Conservation (phyloP, 2,113 vertebrate genomes). For the Erythrocebus patas region DNA sequence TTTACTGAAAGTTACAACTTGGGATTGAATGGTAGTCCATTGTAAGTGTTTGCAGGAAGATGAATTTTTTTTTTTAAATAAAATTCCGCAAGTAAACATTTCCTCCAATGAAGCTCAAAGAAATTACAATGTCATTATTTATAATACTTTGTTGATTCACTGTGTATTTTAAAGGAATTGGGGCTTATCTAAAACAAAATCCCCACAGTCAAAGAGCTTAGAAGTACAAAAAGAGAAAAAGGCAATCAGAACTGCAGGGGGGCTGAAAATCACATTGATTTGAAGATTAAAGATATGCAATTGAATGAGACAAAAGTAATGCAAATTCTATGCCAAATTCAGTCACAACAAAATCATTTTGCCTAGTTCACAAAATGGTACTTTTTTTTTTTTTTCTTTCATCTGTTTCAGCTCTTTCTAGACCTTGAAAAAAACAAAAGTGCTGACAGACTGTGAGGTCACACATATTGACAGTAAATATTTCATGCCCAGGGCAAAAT, state of each 20-base stretch:
- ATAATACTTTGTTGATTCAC: slow-evolving; percentile 1
- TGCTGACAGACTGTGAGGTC: neutral
- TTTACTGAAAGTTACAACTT: neutral
- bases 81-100: neutral
- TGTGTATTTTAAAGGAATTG: slow-evolving; percentile 20
- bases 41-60: neutral
- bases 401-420: neutral
- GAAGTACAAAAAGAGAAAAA: slow-evolving; percentile 20
- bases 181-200: slow-evolving; percentile 30
- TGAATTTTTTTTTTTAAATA: neutral
- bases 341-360: neutral
- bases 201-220: neutral
- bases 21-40: neutral
- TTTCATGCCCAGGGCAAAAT: neutral
- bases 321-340: neutral
- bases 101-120: slow-evolving; percentile 13
- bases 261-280: slow-evolving; percentile 48
- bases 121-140: slow-evolving; percentile 12
- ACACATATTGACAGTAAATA: neutral
- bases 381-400: neutral
- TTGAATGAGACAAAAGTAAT: slow-evolving; percentile 10
- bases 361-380: neutral
- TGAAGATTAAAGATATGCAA: slow-evolving; percentile 19
- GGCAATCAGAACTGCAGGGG: neutral
- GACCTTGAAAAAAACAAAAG: neutral